Base-by-base conservation (phyloP, 1,140 invertebrate genomes). In the Lasioglossum albipes region DNA sequence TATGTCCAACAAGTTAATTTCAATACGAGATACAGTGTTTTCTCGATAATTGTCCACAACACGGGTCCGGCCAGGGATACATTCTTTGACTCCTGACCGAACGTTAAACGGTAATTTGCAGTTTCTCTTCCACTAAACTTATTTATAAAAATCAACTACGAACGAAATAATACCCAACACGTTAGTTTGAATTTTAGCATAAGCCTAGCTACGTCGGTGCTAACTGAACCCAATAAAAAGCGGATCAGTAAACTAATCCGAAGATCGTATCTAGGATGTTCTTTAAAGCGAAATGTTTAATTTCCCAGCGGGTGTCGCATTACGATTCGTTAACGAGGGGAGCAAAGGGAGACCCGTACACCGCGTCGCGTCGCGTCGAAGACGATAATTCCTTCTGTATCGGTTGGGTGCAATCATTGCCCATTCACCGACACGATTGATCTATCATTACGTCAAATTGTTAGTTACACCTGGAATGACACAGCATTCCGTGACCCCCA, bases 371-470 rank as follows among this genome's bases (percentile, higher is more conserved):
- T 36, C 36, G 5, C 36, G 36, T 66, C 64, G 42, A 45, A n/a
- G 45, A 27, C 10, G 62, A 81, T 57, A 67, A 66, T 54, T 67
- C 41, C 36, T 31, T 9, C 22, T 12, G 41, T 42, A 75, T 54
- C 67, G 49, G 16, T 49, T 61, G 67, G 49, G 68, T 73, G 62
- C 83, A 86, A 86, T 86, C 75, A 86, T 82, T 79, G 79, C 52
- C 83, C 80, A 86, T 85, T 85, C 84, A 82, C 52, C 83, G 62
- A 1, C 31, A 65, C 82, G 76, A 86, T 86, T 85, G 85, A 86
- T 79, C 67, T 65, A 69, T 78, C 75, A 81, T 86, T 85, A 86
- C 73, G 41, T 22, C 49, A 57, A 27, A 79, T 80, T 70, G 84
- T 81, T 74, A 54, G 67, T 73, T 79, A 74, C 57, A 77, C 75